Percentiles rank a stretch among this genome's conserved stretches.
phyloP scores from a whole-genome alignment of 1,140 invertebrate genomes.

The Pseudachorutes palmiensis region DNA sequence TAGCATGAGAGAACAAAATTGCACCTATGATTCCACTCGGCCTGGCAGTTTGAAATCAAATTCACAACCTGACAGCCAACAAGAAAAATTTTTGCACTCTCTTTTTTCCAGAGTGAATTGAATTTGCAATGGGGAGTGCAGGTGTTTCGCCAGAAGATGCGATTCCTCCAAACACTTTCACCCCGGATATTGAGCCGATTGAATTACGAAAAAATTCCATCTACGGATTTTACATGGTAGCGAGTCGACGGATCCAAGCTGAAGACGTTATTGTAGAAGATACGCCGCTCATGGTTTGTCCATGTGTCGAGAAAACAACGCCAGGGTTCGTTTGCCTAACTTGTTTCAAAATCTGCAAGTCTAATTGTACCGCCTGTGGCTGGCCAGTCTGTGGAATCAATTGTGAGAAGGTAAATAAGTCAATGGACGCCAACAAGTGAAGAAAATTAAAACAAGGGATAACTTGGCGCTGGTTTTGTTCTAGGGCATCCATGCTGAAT shows the following conservation, averaged over 20 bases:
- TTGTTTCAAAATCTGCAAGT: constrained; percentile 9
- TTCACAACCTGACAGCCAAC: background rate
- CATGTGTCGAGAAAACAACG: background rate
- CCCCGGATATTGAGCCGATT: constrained; percentile 1
- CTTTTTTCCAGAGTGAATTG: background rate
- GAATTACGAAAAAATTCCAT: background rate
- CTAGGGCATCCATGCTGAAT: constrained; percentile 8
- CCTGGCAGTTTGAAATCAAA: background rate
- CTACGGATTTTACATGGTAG: constrained; percentile 9
- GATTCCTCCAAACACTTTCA: background rate
- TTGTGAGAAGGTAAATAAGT: constrained; percentile 9
- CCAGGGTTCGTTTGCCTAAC: background rate
- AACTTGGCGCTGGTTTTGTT: too few species aligned
- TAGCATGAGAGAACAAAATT: too few species aligned
- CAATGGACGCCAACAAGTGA: background rate
- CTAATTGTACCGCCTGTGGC: background rate
- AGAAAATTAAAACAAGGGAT: too few species aligned
- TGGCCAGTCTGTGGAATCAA: constrained; percentile 11
- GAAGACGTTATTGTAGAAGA: constrained; percentile 7
- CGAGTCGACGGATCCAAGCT: background rate
- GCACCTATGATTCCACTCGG: too few species aligned
- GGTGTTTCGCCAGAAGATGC: background rate
- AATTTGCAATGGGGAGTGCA: background rate
- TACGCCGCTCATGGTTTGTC: constrained; percentile 8
- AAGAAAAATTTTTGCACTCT: background rate